phyloP scores from a whole-genome alignment of 2,888 invertebrate genomes.

The Ophioninae sp. region DNA sequence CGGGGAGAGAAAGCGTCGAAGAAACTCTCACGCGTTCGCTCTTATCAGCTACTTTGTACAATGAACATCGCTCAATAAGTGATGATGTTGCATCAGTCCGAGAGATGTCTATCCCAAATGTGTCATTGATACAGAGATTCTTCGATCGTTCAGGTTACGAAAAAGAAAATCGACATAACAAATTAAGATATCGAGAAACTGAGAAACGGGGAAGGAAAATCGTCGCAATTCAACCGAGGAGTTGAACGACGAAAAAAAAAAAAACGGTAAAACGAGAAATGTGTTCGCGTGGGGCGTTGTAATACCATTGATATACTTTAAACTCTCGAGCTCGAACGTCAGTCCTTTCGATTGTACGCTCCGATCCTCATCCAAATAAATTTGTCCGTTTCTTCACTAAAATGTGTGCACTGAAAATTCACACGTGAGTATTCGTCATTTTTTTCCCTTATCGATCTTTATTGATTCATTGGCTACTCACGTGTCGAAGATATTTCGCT shows the following conservation, averaged over 20 bases:
- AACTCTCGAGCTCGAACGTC: constrained; percentile 4
- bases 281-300: not conserved
- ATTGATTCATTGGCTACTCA: not conserved
- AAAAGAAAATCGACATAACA: constrained; percentile 11
- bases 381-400: not conserved
- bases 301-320: constrained; percentile 50
- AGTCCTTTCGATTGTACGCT: constrained; percentile 63
- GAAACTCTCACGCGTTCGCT: constrained; percentile 66
- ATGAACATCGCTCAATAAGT: constrained; percentile 73
- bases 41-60: constrained; percentile 73
- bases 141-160: constrained; percentile 28
- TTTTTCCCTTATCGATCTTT: too few relatives aligned
- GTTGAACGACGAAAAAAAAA: not conserved
- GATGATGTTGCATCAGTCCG: constrained; percentile 77
- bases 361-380: constrained; percentile 51
- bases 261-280: not conserved
- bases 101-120: constrained; percentile 75
- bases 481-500: not conserved
- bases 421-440: constrained; percentile 1
- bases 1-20: constrained; percentile 28
- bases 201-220: not conserved
- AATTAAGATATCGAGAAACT: not conserved
- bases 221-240: not conserved
- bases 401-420: constrained; percentile 1
- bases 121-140: constrained; percentile 66